These are phyloP conservation scores for Drosophila orena DNA, from an alignment of 1,140 invertebrate genomes.

Conservation along the genomic window DNA sequence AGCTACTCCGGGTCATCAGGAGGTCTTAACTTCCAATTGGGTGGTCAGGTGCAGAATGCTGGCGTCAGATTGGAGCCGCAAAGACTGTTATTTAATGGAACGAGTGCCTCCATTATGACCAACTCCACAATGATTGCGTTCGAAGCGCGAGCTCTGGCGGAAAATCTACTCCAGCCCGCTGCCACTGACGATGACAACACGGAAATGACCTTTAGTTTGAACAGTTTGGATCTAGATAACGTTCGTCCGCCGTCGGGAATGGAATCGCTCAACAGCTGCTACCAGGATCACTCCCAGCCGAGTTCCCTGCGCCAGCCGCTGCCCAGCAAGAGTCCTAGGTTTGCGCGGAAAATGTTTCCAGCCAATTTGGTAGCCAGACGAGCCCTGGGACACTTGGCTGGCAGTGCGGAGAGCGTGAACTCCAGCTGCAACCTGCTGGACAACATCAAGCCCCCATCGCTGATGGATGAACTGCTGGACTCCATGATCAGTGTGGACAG, in stretches of 20 bases:
- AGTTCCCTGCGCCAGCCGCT: constrained; percentile 76
- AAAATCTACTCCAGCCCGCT: constrained; percentile 85
- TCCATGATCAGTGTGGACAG: constrained; percentile 94
- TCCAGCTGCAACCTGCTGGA: constrained; percentile 88
- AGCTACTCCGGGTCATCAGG: constrained; percentile 16
- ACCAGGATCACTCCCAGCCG: constrained; percentile 66
- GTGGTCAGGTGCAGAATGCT: constrained; percentile 76
- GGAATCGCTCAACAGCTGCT: constrained; percentile 85
- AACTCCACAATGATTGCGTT: constrained; percentile 89
- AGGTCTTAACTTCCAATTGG: constrained; percentile 75
- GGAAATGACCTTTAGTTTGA: constrained; percentile 87
- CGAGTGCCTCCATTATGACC: constrained; percentile 85
- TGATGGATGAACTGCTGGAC: constrained; percentile 91
- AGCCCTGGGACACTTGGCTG: constrained; percentile 86
- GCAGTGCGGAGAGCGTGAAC: constrained; percentile 85
- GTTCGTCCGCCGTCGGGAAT: constrained; percentile 92
- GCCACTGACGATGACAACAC: constrained; percentile 44
- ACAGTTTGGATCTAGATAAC: constrained; percentile 89
- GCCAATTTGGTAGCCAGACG: constrained; percentile 89
- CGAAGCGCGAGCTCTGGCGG: constrained; percentile 90
- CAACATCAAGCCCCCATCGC: constrained; percentile 92
- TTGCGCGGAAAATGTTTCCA: constrained; percentile 88
- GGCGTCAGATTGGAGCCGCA: constrained; percentile 45
- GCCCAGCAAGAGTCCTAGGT: constrained; percentile 72
- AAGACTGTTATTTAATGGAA: constrained; percentile 62